Evolutionary conservation across 2,888 invertebrate genomes (phyloP), one percentile per base, ranked within the genome.

Genomic region (Priocnemis perturbator): DNA sequence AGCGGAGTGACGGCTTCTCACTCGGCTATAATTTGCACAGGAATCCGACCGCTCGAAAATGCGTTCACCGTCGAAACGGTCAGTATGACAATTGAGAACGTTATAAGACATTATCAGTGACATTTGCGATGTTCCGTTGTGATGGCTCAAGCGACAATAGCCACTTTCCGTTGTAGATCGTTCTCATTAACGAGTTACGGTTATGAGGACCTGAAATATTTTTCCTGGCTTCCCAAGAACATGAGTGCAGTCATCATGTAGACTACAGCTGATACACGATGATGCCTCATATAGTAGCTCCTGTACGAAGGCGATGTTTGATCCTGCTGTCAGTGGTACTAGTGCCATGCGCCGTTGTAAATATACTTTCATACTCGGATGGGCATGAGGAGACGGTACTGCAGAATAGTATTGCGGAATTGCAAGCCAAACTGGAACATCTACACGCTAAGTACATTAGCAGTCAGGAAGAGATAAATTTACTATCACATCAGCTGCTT

Each of bases 371-470:
- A 2, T 78, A 83, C 1, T 86, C 87, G 2, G 87, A 89, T 59
- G 75, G 84, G 48, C 80, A 71, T 0, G 87, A 88, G 21, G 88
- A 89, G 61, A 79, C 82, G 0, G 50, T 82, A 3, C 65, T 88
- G 21, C 88, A 88, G 60, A 89, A 85, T 45, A 86, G 93, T 58
- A 90, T 96, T 76, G 94, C 95, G 3, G 95, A 95, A 81, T 91
- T 96, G 81, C 94, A 95, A 84, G 93, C 94, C 68, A 93, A 95
- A 71, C 89, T 96, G 55, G 94, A 95, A 85, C 95, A 95, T 85
- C 90, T 96, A 53, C 95, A 96, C 85, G 92, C 94, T 19, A 93
- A 95, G 90, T 96, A 95, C 88, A 90, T 94, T 21, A 92, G 93
- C 3, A 91, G 94, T 14, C 94, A 95, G 84, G 95, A 95, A 86